These are phyloP conservation scores for Labroides dimidiatus DNA, from an alignment of 2,797 vertebrate genomes.

Conservation along the genomic window DNA sequence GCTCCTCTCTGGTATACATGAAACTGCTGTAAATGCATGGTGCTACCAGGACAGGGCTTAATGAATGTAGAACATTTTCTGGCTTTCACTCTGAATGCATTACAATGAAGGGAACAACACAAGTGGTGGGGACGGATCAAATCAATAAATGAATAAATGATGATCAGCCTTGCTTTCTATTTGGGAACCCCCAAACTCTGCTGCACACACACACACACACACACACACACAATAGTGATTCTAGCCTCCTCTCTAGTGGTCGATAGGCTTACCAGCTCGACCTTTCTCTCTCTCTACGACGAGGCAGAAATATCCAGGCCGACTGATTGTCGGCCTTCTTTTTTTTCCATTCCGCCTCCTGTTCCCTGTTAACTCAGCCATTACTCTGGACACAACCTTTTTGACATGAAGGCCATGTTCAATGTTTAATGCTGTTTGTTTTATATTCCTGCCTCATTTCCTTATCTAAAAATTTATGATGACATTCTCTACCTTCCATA, in stretches of 20 bases:
- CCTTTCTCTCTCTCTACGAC: constrained; percentile 52
- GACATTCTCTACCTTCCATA: constrained; percentile 86
- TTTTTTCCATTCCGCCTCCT: constrained; percentile 41
- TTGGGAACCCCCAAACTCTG: constrained; percentile 31
- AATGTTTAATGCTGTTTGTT: constrained; percentile 90
- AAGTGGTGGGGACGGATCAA: constrained; percentile 45
- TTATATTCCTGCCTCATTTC: constrained; percentile 88
- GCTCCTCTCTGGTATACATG: constrained; percentile 30
- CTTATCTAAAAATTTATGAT: constrained; percentile 88
- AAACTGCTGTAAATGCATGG: constrained; percentile 39
- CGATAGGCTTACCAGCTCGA: constrained; percentile 42
- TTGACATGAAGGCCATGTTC: constrained; percentile 80
- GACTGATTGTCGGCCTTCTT: constrained; percentile 50
- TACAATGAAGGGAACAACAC: constrained; percentile 49
- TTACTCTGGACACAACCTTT: constrained; percentile 73
- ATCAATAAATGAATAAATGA: constrained; percentile 68
- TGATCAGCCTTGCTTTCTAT: constrained; percentile 54
- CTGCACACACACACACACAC: not conserved
- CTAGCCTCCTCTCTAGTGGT: constrained; percentile 24
- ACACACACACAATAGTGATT: constrained; percentile 8
- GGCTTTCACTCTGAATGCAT: constrained; percentile 52
- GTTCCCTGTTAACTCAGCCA: constrained; percentile 59
- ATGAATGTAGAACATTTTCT: constrained; percentile 40
- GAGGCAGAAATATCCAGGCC: constrained; percentile 50
- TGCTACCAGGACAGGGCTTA: constrained; percentile 14